phyloP scores from a whole-genome alignment of 2,113 vertebrate genomes.

The Pardalotus punctatus region DNA sequence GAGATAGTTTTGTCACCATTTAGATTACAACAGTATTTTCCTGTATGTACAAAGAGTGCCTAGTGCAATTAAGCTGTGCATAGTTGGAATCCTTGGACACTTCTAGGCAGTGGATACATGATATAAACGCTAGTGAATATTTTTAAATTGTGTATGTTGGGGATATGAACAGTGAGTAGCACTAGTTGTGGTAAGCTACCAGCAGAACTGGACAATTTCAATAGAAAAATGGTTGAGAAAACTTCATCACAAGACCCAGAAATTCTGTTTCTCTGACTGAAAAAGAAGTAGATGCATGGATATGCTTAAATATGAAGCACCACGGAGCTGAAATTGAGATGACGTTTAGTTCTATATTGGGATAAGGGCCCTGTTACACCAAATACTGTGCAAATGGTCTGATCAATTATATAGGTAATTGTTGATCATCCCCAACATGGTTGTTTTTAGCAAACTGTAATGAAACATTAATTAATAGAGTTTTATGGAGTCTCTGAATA shows the following conservation, averaged over 20 bases:
- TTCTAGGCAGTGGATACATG: not conserved
- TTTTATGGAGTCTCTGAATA: not conserved
- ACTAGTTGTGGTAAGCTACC: not conserved
- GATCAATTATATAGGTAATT: not conserved
- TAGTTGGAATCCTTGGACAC: not conserved
- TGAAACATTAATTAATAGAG: not conserved
- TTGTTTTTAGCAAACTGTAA: not conserved
- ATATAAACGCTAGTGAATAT: not conserved
- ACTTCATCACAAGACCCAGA: not conserved
- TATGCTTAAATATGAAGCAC: not conserved
- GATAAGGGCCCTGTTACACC: not conserved
- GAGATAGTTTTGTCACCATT: not conserved
- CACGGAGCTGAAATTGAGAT: not conserved
- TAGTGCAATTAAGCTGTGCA: not conserved
- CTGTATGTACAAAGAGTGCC: not conserved
- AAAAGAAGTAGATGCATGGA: not conserved
- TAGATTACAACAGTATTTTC: not conserved
- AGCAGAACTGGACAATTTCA: not conserved
- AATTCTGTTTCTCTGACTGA: not conserved
- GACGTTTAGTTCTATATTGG: not conserved
- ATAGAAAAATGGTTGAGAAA: not conserved
- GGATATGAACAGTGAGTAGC: not conserved
- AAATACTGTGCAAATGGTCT: not conserved
- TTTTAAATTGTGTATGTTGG: fast-evolving
- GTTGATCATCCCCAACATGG: not conserved